Base-by-base conservation (phyloP, 2,888 invertebrate species). In the Torymus auratus region DNA sequence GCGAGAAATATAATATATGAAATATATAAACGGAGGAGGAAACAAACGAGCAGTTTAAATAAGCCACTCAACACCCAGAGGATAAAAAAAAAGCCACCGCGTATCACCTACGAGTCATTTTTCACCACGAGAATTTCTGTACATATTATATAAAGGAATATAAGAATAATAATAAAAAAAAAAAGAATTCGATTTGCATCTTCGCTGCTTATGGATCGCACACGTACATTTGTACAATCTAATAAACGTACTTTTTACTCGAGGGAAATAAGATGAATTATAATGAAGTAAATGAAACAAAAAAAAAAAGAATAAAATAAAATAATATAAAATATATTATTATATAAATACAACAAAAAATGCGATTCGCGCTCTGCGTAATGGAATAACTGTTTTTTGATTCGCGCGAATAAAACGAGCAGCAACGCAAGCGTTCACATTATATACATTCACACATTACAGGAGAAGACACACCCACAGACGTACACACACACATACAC, bases 121-220 rank as follows among this genome's bases (percentile, higher is more conserved):
- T 83, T 83, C 81, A 83, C 83, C 61, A 78, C 72, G 78, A 80
- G 61, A 76, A 79, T 79, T 78, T 81, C 68, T 83, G 83, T 83
- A 83, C 58, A 83, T 83, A 83, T 81, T 78, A 81, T 80, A 77
- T 78, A 78, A 82, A 77, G 65, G 75, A 14, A 61, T 75, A 74
- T 82, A 79, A 79, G 69, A 79, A 82, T 82, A 79, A 78, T 71
- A 74, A 62, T 62, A 65, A 71, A 58, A 80, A 68, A 58, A 79
- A 81, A 80, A 78, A 50, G 75, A 81, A 83, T 83, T 83, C 83
- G 81, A 83, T 84, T 83, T 83, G 84, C 83, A 84, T 84, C 81
- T 84, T 82, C 82, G 85, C 85, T 85, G 84, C 84, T 84, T 84
- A 84, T 82, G 80, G 80, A 84, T 84, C 83, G 83, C 84, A 85